A percentile compares a stretch with the other conserved stretches of the same genome.
phyloP scores from a whole-genome alignment of 2,888 invertebrate species.

The Palloptera scutellata region DNA sequence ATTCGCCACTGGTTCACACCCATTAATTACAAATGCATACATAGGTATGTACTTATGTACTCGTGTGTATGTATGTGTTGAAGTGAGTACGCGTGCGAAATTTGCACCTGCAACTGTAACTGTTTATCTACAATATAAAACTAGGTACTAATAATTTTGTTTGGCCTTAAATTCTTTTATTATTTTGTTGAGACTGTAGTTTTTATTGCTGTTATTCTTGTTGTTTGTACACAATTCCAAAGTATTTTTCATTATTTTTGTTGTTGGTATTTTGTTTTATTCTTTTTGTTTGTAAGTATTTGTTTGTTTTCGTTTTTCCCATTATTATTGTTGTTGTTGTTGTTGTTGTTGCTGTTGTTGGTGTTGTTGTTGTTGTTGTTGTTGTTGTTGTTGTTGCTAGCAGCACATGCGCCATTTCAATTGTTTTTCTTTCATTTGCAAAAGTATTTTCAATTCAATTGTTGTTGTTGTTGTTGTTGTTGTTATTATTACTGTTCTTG shows the following conservation, averaged over 20 bases:
- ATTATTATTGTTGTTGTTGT: no score
- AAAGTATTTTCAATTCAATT: conserved; percentile 18
- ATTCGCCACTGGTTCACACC: no score
- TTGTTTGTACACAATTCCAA: conserved; percentile 16
- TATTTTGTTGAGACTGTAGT: not conserved
- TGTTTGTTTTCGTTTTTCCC: conserved; percentile 17
- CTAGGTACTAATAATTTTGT: conserved; percentile 1
- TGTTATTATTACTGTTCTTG: conserved; percentile 15
- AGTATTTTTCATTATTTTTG: conserved; percentile 28
- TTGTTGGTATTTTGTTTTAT: conserved; percentile 17
- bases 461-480: conserved; percentile 14
- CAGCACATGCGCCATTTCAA: conserved; percentile 33
- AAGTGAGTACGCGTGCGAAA: no score
- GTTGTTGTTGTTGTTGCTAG: conserved; percentile 31
- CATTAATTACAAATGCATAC: no score
- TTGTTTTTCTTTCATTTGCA: conserved; percentile 26
- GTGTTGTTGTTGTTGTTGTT: conserved; percentile 23
- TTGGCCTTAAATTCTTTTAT: no score
- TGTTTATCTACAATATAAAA: no score
- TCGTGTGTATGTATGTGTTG: no score
- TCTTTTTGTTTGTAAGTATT: conserved; percentile 16
- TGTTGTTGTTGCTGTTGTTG: conserved; percentile 5
- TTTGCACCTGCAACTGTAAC: no score
- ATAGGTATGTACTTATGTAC: no score
- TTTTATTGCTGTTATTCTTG: conserved; percentile 26